Conservation (phyloP, 2,113 vertebrate species). For the Ramphastos sulfuratus region DNA sequence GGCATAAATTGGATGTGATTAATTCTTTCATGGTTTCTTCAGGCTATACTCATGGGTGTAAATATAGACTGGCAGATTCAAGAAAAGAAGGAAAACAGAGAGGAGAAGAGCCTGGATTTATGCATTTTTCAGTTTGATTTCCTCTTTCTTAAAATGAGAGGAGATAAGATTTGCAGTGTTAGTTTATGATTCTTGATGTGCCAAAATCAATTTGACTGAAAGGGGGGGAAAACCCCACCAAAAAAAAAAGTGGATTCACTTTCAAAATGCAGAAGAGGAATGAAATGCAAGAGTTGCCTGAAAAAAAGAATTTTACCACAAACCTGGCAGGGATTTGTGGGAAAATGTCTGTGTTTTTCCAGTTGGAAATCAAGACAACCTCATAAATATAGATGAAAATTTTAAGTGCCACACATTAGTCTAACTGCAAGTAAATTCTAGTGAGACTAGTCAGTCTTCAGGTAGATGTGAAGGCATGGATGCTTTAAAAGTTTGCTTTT, state of each 20-base stretch:
- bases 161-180: neutral
- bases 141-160: neutral
- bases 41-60: neutral
- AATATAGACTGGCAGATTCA: neutral
- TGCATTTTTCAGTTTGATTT: constrained; percentile 1
- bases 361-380: neutral
- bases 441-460: neutral
- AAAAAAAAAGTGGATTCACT: neutral
- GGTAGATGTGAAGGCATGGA: neutral
- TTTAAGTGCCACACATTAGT: neutral
- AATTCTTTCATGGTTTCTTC: neutral
- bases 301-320: neutral
- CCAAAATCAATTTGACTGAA: neutral
- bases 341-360: neutral
- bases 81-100: neutral
- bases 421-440: neutral
- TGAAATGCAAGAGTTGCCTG: neutral
- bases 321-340: neutral
- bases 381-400: neutral
- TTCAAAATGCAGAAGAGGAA: neutral
- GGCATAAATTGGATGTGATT: neutral
- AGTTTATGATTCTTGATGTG: constrained; percentile 32
- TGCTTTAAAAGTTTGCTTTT: constrained; percentile 11
- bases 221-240: fast-evolving
- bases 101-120: neutral